A percentile compares a stretch with the other conserved stretches of the same genome.
Evolutionary conservation across 2,113 vertebrate species (phyloP).

Genomic region (Xerus inauris): DNA sequence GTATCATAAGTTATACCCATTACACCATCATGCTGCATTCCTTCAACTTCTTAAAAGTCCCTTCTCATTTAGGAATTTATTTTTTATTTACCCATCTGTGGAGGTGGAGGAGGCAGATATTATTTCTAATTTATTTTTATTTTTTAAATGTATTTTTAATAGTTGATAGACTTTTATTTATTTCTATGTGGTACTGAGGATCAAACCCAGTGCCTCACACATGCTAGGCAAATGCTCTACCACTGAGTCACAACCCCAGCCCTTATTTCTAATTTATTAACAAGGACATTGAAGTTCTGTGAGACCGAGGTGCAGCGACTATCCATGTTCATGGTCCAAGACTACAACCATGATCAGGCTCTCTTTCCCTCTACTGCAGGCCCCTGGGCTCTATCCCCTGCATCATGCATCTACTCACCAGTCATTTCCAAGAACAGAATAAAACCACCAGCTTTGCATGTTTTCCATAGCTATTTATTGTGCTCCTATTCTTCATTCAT

Average conservation of each 20-base stretch:
- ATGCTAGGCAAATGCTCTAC: too few species aligned
- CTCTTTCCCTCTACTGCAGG: background rate
- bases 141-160: too few species aligned
- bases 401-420: background rate
- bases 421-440: constrained; percentile 41
- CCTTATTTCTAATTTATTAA: constrained; percentile 14
- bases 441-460: constrained; percentile 59
- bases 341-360: too few species aligned
- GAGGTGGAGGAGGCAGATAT: background rate
- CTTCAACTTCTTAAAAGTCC: background rate
- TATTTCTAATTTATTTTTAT: constrained; percentile 26
- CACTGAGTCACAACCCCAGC: too few species aligned
- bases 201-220: too few species aligned
- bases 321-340: background rate
- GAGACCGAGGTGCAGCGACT: background rate
- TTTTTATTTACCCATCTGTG: background rate
- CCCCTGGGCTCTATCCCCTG: background rate
- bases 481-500: constrained; percentile 50
- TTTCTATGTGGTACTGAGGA: too few species aligned
- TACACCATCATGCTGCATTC: background rate
- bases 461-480: constrained; percentile 73
- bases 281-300: background rate
- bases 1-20: background rate
- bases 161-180: too few species aligned
- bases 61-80: constrained; percentile 47